Conservation (phyloP, 53 echinoderm and acorn worm genomes). For the Paelopatides confundens region DNA sequence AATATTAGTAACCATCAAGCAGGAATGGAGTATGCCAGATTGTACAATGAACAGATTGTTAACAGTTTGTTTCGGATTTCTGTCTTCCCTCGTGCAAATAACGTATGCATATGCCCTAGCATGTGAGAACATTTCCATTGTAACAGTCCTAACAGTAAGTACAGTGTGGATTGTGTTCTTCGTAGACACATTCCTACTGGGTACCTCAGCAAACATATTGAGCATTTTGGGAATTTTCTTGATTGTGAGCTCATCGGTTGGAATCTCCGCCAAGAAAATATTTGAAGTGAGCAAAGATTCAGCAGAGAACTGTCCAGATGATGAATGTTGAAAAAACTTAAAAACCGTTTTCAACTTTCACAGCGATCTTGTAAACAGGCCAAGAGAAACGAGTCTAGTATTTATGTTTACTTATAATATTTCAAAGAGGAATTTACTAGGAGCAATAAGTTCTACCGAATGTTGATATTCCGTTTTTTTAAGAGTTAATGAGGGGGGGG, state of each 20-base stretch:
- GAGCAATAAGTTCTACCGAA: too few relatives aligned
- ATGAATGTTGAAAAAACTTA: too few relatives aligned
- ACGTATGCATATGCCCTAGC: neutral
- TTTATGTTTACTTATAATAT: too few relatives aligned
- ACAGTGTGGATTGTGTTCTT: neutral
- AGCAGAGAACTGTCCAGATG: too few relatives aligned
- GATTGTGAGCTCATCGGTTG: neutral
- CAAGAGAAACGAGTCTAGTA: too few relatives aligned
- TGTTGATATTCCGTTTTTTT: too few relatives aligned
- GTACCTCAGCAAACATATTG: neutral
- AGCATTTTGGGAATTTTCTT: neutral
- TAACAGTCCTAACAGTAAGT: conserved; percentile 2
- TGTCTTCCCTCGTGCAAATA: neutral
- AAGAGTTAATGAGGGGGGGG: too few relatives aligned
- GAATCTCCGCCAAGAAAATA: neutral
- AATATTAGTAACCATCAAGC: neutral
- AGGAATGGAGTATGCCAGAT: neutral
- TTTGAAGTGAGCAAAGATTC: neutral
- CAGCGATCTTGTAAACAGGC: too few relatives aligned
- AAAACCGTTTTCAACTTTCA: too few relatives aligned
- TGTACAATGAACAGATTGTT: neutral
- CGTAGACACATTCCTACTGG: neutral
- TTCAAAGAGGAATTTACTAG: too few relatives aligned
- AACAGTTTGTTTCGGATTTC: neutral
- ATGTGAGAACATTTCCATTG: neutral